Conservation (phyloP, 2,113 vertebrate genomes). For the Oreochromis niloticus region DNA sequence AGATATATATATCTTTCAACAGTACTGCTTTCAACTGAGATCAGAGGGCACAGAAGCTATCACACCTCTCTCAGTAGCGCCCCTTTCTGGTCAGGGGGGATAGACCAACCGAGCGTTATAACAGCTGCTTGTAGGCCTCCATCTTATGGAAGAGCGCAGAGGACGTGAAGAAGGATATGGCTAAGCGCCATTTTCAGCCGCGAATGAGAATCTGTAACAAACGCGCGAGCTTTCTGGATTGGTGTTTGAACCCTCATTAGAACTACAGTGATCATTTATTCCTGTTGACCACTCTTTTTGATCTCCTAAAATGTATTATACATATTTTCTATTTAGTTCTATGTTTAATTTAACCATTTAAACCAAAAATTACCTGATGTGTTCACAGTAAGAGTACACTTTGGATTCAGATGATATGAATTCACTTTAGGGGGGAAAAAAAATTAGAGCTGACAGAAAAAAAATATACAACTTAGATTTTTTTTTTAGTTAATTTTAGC, state of each 20-base stretch:
- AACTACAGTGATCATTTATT: background rate
- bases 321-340: background rate
- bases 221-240: background rate
- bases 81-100: slow-evolving; percentile 52
- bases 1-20: background rate
- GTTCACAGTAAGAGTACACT: background rate
- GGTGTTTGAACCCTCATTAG: background rate
- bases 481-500: background rate
- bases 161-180: slow-evolving; percentile 31
- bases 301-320: background rate
- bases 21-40: background rate
- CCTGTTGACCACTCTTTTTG: background rate
- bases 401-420: background rate
- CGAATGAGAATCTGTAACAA: background rate
- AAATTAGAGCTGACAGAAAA: background rate
- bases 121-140: slow-evolving; percentile 67
- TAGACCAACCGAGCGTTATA: slow-evolving; percentile 44
- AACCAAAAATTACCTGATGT: slow-evolving; percentile 4
- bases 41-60: slow-evolving; percentile 8
- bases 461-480: background rate
- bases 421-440: background rate
- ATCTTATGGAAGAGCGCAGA: slow-evolving; percentile 58
- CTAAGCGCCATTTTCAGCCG: slow-evolving; percentile 58
- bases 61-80: slow-evolving; percentile 60
- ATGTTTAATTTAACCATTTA: background rate